Base-by-base conservation (phyloP, 1,140 invertebrate genomes). In the Penaeus japonicus region DNA sequence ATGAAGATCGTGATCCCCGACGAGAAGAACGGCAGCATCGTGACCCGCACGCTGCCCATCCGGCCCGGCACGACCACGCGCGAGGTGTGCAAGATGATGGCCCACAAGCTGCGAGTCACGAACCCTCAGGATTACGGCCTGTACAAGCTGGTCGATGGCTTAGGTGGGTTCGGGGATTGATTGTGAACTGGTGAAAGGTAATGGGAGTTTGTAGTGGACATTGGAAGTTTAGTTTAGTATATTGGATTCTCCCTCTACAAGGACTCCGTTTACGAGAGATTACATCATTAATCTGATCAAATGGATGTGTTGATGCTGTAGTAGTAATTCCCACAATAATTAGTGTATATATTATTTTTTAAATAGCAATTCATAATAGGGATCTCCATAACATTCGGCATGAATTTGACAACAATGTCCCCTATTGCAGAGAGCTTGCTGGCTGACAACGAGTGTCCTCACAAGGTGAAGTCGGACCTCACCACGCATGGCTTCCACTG, bases 81-180 rank as follows among this genome's bases (percentile, higher is more conserved):
- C 47, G 97, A 98, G 93, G 95, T 99, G 65, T 98, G 97, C 93
- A 95, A 97, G 75, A 97, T 98, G 90, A 96, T 98, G 89, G 97
- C 97, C 0, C 97, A 98, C 92, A 97, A 98, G 92, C 96, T 97
- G 84, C 94, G 96, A 91, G 97, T 99, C 62, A 98, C 97, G 18
- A 99, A 99, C 93, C 97, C 97, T 39, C 97, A 98, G 92, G 98
- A 99, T 92, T 99, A 98, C 93, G 97, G 96, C 32, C 94, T 99
- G n/a, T 98, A 97, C 92, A 96, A 97, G 91, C 93, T 98, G 53
- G 95, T 97, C 32, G 96, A 97, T 91, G 97, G 97, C 90, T 96
- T 98, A 39, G 84, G 90, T 91, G 79, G 84, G 78, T 89, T 32
- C 57, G 79, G 27, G 15, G 65, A 83, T 39, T 24, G n/a, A n/a